A percentile compares a stretch with the other conserved stretches of the same genome.
Evolutionary conservation across 2,113 vertebrate species (phyloP).

Genomic region (Scomber colias): DNA sequence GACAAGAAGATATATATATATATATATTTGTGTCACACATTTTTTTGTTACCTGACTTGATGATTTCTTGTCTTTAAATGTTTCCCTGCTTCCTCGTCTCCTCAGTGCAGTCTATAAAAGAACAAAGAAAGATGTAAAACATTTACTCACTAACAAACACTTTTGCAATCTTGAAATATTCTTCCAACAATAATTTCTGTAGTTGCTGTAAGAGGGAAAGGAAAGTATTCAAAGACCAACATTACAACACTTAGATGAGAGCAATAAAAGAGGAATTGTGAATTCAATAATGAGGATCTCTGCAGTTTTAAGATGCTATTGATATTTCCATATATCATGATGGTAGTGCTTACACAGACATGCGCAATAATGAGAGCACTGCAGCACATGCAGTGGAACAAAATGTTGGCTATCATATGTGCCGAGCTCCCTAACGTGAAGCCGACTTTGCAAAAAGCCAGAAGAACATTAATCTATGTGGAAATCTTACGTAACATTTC

Average conservation of each 20-base stretch:
- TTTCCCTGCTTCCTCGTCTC: constrained; percentile 94
- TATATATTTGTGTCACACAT: too few relatives aligned
- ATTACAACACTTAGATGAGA: background rate
- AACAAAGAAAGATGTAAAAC: constrained; percentile 27
- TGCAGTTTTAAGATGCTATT: constrained; percentile 21
- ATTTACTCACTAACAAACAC: background rate
- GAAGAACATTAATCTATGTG: constrained; percentile 43
- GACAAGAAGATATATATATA: too few relatives aligned
- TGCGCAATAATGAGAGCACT: background rate
- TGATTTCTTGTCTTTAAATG: constrained; percentile 94
- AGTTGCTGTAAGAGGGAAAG: background rate
- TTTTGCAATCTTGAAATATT: background rate
- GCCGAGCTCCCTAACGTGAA: constrained; percentile 1
- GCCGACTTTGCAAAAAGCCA: constrained; percentile 13
- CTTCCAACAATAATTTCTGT: background rate
- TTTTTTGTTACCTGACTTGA: constrained; percentile 87
- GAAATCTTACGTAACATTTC: constrained; percentile 51
- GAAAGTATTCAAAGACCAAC: background rate
- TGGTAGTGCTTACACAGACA: constrained; percentile 15
- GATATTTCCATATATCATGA: constrained; percentile 13
- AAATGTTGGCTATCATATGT: constrained; percentile 2
- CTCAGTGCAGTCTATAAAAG: constrained; percentile 91
- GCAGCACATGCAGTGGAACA: constrained; percentile 1
- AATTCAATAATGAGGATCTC: constrained; percentile 6
- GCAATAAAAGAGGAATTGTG: constrained; percentile 6